phyloP scores from a whole-genome alignment of 2,113 vertebrate species.

The Butorides virescens region DNA sequence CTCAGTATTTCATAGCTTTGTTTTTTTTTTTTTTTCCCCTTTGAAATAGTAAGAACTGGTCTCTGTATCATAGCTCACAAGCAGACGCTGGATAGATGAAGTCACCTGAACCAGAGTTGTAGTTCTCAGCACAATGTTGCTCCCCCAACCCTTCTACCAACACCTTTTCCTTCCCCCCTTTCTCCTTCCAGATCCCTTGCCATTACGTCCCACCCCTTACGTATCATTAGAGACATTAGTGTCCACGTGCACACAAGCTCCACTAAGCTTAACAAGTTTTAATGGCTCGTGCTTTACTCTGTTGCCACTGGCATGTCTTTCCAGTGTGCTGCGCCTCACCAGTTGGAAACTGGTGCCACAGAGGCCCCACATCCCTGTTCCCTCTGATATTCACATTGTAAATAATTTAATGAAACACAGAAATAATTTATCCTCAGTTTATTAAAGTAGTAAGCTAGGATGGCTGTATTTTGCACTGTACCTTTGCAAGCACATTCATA shows the following conservation, averaged over 20 bases:
- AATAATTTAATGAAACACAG: not conserved
- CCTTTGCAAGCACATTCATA: not conserved
- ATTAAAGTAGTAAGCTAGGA: not conserved
- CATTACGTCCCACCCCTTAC: not conserved
- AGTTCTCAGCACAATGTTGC: not conserved
- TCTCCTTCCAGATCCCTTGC: not conserved
- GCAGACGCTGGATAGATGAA: not conserved
- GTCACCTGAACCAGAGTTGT: rapidly evolving
- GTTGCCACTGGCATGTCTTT: not conserved
- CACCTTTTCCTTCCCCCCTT: not conserved
- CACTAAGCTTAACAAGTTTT: rapidly evolving
- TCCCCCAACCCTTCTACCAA: not conserved
- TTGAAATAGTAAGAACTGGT: not conserved
- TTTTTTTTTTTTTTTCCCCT: not conserved
- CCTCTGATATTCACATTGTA: not conserved
- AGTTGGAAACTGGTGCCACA: not conserved
- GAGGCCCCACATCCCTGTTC: not conserved
- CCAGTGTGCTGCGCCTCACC: not conserved
- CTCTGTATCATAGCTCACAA: not conserved
- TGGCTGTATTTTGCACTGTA: not conserved
- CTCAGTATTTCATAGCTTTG: not conserved
- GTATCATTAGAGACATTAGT: not conserved
- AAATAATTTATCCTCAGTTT: not conserved
- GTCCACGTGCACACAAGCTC: not conserved
- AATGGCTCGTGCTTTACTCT: not conserved